Evolutionary conservation across 2,888 invertebrate genomes (phyloP).

Genomic region (Eupithecia tripunctaria): DNA sequence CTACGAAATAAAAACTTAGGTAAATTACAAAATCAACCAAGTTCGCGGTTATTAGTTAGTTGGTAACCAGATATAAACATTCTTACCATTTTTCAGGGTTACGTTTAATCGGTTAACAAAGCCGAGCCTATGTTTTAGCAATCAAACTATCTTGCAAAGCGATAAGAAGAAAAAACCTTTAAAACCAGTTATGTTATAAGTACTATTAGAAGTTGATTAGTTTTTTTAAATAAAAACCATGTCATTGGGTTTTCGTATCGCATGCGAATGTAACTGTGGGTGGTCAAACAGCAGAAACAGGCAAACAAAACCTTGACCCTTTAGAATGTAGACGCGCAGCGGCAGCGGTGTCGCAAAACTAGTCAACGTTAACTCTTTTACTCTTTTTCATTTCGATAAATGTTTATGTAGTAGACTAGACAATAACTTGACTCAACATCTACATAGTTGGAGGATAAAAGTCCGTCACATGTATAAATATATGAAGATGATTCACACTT

Average conservation of each 20-base stretch:
- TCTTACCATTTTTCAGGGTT: neutral
- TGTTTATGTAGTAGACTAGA: conserved; percentile 39
- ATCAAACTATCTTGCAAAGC: neutral
- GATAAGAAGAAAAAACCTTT: neutral
- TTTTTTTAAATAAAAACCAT: conserved; percentile 16
- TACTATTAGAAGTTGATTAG: neutral
- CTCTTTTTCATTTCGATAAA: conserved; percentile 45
- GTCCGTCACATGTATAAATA: conserved; percentile 46
- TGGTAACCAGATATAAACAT: conserved; percentile 18
- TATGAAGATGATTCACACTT: conserved; percentile 52
- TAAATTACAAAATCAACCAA: conserved; percentile 19
- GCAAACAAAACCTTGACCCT: conserved; percentile 45
- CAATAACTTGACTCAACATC: conserved; percentile 53
- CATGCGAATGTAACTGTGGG: conserved; percentile 42
- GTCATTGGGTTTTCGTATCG: conserved; percentile 23
- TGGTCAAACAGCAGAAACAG: conserved; percentile 38
- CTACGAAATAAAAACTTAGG: conserved; percentile 26
- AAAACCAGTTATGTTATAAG: neutral
- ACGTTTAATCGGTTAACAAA: neutral
- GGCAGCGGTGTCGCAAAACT: conserved; percentile 34
- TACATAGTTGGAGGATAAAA: conserved; percentile 41
- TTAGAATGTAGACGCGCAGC: conserved; percentile 28
- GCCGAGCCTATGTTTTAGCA: neutral
- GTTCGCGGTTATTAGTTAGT: conserved; percentile 20
- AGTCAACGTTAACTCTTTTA: conserved; percentile 40